Percentiles rank a stretch among this genome's conserved stretches.
phyloP scores from a whole-genome alignment of 2,888 invertebrate species.

The Caenorhabditis uteleia region DNA sequence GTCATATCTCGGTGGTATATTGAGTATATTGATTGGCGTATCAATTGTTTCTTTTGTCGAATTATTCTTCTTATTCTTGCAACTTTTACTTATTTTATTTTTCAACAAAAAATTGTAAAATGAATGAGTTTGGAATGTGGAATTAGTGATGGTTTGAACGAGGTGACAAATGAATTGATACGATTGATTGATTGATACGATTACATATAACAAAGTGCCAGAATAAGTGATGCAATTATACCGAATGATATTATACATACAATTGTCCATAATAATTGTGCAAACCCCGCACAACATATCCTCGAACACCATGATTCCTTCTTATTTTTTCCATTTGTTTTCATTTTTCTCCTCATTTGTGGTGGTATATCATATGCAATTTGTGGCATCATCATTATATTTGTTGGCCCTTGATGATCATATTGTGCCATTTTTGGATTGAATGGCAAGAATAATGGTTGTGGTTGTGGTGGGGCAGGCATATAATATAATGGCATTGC shows the following conservation, averaged over 20 bases:
- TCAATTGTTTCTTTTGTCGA: constrained; percentile 50
- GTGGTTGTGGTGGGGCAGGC: constrained; percentile 24
- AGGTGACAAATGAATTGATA: neutral
- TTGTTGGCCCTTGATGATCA: constrained; percentile 6
- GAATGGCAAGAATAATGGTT: constrained; percentile 28
- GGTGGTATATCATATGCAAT: constrained; percentile 2
- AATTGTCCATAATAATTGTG: constrained; percentile 56
- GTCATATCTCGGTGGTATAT: constrained; percentile 47
- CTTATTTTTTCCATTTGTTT: constrained; percentile 2
- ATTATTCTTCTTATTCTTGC: constrained; percentile 37
- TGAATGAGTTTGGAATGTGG: neutral
- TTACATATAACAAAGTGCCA: constrained; percentile 47
- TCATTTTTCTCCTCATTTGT: constrained; percentile 15
- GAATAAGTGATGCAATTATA: constrained; percentile 46
- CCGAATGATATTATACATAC: constrained; percentile 51
- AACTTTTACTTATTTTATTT: constrained; percentile 23
- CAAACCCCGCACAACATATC: constrained; percentile 58
- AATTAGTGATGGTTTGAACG: neutral
- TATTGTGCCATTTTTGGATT: neutral
- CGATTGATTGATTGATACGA: neutral
- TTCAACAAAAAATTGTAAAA: constrained; percentile 17
- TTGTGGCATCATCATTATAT: constrained; percentile 3
- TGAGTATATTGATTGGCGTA: constrained; percentile 50
- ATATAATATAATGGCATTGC: constrained; percentile 23
- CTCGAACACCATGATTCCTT: constrained; percentile 20